These are phyloP conservation scores for human DNA, from an alignment of 2,113 vertebrate species.

Conservation along the genomic window DNA sequence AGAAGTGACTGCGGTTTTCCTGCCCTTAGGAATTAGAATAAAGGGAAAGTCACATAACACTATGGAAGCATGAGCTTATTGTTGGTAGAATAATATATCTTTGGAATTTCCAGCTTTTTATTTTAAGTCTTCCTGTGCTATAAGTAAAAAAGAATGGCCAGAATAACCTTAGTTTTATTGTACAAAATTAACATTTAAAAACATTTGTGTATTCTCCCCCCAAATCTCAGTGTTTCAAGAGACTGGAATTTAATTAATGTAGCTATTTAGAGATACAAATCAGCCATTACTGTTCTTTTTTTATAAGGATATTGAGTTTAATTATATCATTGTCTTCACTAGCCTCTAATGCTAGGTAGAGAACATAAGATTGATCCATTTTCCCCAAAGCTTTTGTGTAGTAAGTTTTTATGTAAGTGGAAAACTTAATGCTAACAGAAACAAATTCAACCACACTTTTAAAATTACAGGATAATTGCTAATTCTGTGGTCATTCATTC, in stretches of 20 bases:
- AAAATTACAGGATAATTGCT: slow-evolving; percentile 75
- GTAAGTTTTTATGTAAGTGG: slow-evolving; percentile 67
- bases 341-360: slow-evolving; percentile 24
- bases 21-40: neutral
- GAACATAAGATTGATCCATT: neutral
- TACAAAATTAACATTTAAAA: slow-evolving; percentile 45
- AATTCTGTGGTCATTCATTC: slow-evolving; percentile 75
- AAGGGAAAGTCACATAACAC: neutral
- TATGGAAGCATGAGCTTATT: neutral
- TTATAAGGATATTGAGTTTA: slow-evolving; percentile 60
- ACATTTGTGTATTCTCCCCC: neutral
- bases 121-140: neutral
- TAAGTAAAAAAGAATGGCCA: neutral
- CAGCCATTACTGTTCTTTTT: slow-evolving; percentile 37
- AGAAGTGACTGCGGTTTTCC: neutral
- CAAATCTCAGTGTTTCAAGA: slow-evolving; percentile 21
- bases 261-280: slow-evolving; percentile 56
- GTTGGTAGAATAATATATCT: neutral
- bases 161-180: slow-evolving; percentile 8
- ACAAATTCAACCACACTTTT: slow-evolving; percentile 76
- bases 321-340: slow-evolving; percentile 56
- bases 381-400: neutral
- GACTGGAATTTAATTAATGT: slow-evolving; percentile 53
- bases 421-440: slow-evolving; percentile 72
- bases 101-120: neutral